Percentiles rank a stretch among this genome's conserved stretches.
phyloP scores from a whole-genome alignment of 2,888 invertebrate species.

The Junonia oenone region DNA sequence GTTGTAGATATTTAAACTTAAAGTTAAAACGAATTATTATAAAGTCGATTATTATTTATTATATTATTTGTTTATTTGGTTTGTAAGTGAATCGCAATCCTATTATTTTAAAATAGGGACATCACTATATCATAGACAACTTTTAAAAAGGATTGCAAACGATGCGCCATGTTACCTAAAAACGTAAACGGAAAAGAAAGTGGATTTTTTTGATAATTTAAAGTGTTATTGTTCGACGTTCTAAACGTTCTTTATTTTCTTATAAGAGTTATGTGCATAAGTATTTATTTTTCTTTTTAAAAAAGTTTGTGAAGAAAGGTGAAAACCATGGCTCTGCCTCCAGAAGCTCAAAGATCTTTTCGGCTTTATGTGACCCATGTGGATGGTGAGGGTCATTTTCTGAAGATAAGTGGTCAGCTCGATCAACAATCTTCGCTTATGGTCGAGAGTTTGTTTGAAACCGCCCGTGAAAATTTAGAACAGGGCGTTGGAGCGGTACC shows the following conservation, averaged over 20 bases:
- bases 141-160: conserved; percentile 17
- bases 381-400: conserved; percentile 83
- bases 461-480: conserved; percentile 60
- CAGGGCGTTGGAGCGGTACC: conserved; percentile 66
- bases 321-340: conserved; percentile 52
- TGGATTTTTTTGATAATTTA: conserved; percentile 40
- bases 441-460: conserved; percentile 74
- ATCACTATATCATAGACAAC: conserved; percentile 13
- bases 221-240: conserved; percentile 42
- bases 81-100: too few relatives aligned
- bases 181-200: conserved; percentile 71
- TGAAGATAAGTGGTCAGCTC: conserved; percentile 86
- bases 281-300: conserved; percentile 27
- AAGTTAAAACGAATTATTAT: too few relatives aligned
- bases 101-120: too few relatives aligned
- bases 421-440: conserved; percentile 78
- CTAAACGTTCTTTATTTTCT: conserved; percentile 33
- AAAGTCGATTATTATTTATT: too few relatives aligned
- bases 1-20: too few relatives aligned
- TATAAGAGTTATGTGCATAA: conserved; percentile 44
- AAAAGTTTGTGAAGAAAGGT: conserved; percentile 17
- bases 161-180: conserved; percentile 62
- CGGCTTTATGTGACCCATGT: conserved; percentile 82
- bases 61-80: too few relatives aligned
- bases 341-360: conserved; percentile 57